Evolutionary conservation across 1,140 invertebrate species (phyloP).

Genomic region (Parasteatoda tepidariorum): DNA sequence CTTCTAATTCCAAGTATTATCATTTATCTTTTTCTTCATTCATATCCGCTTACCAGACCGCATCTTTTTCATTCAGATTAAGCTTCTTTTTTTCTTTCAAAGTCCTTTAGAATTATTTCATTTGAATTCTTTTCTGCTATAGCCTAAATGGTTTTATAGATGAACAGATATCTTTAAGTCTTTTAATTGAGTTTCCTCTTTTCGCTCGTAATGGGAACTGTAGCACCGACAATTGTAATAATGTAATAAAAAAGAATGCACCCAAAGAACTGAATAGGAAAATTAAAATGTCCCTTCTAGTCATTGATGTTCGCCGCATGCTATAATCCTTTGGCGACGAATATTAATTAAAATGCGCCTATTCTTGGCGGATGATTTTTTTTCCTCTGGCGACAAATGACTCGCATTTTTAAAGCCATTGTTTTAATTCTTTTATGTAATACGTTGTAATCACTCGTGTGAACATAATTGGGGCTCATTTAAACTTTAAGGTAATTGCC

Average conservation of each 20-base stretch:
- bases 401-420: not conserved
- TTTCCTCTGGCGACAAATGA: not conserved
- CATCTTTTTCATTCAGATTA: not conserved
- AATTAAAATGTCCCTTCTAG: conserved; percentile 53
- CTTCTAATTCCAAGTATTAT: not conserved
- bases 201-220: not conserved
- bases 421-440: not conserved
- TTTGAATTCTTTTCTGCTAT: conserved; percentile 18
- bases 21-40: conserved; percentile 8
- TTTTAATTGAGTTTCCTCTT: conserved; percentile 56
- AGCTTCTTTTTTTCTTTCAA: not conserved
- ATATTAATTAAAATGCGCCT: conserved; percentile 31
- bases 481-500: not conserved
- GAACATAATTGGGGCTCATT: not conserved
- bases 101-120: conserved; percentile 28
- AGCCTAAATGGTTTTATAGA: conserved; percentile 56
- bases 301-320: conserved; percentile 32
- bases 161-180: conserved; percentile 24
- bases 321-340: conserved; percentile 54
- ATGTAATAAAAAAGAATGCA: conserved; percentile 39
- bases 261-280: conserved; percentile 31
- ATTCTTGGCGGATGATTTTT: conserved; percentile 31
- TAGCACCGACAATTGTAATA: conserved; percentile 41
- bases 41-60: conserved; percentile 42
- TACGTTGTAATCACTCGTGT: not conserved